A percentile compares a stretch with the other conserved stretches of the same genome.
These are phyloP conservation scores for Daubentonia madagascariensis DNA, from an alignment of 2,113 vertebrate genomes.

Conservation along the genomic window DNA sequence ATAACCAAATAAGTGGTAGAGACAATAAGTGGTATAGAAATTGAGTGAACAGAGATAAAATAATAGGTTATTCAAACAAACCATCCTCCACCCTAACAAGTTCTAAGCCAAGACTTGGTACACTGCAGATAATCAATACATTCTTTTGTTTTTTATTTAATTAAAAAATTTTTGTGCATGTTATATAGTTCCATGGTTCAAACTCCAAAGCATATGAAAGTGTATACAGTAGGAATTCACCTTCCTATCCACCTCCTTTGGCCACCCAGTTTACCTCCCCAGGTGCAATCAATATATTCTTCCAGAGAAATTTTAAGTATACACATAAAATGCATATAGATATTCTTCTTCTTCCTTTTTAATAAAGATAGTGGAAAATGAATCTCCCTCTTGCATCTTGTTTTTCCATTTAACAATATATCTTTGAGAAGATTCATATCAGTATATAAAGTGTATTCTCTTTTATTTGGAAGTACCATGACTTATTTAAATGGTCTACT, in stretches of 20 bases:
- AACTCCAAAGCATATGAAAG: neutral
- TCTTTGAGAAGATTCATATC: neutral
- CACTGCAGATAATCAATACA: neutral
- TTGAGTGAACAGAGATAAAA: neutral
- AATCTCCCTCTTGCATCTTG: neutral
- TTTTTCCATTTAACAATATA: neutral
- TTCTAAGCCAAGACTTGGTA: neutral
- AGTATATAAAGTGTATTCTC: neutral
- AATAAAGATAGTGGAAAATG: neutral
- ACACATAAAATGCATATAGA: neutral
- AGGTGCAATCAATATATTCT: neutral
- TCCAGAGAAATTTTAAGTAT: neutral
- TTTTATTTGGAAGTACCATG: neutral
- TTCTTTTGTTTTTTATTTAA: neutral
- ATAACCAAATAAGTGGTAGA: neutral
- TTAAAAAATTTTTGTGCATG: neutral
- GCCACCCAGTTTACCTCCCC: neutral
- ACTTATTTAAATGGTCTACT: neutral
- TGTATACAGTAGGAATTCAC: neutral
- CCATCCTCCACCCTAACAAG: neutral
- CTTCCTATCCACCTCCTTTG: neutral
- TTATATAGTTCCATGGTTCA: neutral
- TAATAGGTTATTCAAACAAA: neutral
- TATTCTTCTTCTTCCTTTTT: neutral
- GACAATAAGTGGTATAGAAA: neutral